Base-by-base conservation (phyloP, 2,797 vertebrate species). In the Hybognathus amarus region DNA sequence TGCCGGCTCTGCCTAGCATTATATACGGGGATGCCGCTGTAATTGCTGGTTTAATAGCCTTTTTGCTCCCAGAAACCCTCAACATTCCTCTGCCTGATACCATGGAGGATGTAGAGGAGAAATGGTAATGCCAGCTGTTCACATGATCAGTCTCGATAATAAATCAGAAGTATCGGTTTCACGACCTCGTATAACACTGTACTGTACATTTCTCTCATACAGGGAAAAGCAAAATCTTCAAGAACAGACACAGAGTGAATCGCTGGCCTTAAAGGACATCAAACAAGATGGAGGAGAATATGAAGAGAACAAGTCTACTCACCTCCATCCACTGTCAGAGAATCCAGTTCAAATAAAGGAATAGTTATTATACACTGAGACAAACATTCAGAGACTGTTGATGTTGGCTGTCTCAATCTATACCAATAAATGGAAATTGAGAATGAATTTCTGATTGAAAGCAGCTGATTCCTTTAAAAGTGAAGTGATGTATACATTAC, bases 51-150 rank as follows among this genome's bases (percentile, higher is more conserved):
- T 77, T 92, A 8, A 92, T 90, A 0, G 93, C 94, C 1, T 92
- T 91, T 6, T 93, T 97, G 85, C 93, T 99, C 9, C 97, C 97
- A 0, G 97, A 98, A 90, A 98, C 97, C 0, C 94, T 96, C 67
- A 94, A 97, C 20, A 0, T 87, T 8, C 96, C 96, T 0, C 93
- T 99, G 67, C 97, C 97, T 0, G 97, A 99, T 82, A 98, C 96
- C 1, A 94, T 98, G 0, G 93, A 96, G 13, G 97, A 98, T 0
- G 91, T 98, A 82, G 96, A 97, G 85, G 83, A 91, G 3, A 93
- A 88, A 54, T 89, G 94, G 94, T 95, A 68, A 85, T 24, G 30
- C 42, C 12, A 22, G 3, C 6, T 18, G 13, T 17, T 45, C 47
- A 50, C 15, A 50, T 50, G 67, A 69, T 38, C 77, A 67, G 40